Percentiles rank a stretch among this genome's conserved stretches.
Evolutionary conservation across 2,888 invertebrate species (phyloP).

Genomic region (Protodeltote pygarga): DNA sequence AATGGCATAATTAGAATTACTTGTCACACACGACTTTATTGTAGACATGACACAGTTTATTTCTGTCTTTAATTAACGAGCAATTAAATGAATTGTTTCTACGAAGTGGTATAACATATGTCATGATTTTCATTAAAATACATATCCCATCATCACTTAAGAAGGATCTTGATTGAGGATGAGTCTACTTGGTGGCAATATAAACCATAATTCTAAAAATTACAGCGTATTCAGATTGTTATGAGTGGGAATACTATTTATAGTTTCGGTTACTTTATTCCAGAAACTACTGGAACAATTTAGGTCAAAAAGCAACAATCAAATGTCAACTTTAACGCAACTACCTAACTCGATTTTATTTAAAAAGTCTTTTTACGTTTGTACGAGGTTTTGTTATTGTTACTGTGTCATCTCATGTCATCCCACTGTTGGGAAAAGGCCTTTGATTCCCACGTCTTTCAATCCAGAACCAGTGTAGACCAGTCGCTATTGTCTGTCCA

Average conservation of each 20-base stretch:
- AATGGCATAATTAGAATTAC: no score
- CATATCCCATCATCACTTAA: conserved; percentile 23
- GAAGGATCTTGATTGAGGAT: conserved; percentile 34
- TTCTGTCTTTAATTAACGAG: conserved; percentile 8
- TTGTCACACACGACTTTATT: neutral
- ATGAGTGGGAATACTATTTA: conserved; percentile 1
- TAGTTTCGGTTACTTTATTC: neutral
- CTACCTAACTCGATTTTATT: no score
- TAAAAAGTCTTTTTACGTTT: no score
- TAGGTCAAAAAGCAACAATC: no score
- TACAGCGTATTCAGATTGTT: conserved; percentile 4
- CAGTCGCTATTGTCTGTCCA: no score
- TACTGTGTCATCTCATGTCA: no score
- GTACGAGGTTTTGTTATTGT: no score
- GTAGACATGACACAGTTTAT: conserved; percentile 2
- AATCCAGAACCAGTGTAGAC: no score
- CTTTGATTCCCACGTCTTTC: no score
- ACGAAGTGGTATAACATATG: conserved; percentile 22
- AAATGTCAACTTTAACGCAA: no score
- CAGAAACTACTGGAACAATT: conserved; percentile 6
- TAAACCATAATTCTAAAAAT: conserved; percentile 12
- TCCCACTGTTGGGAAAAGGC: no score
- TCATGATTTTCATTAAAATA: conserved; percentile 16
- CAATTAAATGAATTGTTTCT: conserved; percentile 36
- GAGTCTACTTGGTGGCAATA: conserved; percentile 26